Evolutionary conservation across 1,140 invertebrate genomes (phyloP).

Genomic region (Hermetia illucens): DNA sequence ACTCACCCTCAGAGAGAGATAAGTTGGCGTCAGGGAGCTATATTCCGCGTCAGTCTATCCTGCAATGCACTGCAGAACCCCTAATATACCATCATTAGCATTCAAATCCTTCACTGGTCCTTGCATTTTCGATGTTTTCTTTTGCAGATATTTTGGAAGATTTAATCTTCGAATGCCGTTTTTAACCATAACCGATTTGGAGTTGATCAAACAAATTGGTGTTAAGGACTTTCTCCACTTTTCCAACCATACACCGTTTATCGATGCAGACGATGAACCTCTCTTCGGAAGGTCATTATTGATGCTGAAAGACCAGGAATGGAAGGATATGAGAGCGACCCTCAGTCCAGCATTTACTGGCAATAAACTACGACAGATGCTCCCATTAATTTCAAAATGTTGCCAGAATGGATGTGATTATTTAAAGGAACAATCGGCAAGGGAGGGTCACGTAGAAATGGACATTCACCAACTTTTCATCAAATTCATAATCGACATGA

Average conservation of each 20-base stretch:
- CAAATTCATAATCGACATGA: slow-evolving; percentile 34
- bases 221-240: slow-evolving; percentile 27
- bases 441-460: slow-evolving; percentile 14
- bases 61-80: no score
- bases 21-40: no score
- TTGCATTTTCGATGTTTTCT: no score
- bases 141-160: slow-evolving; percentile 13
- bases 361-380: slow-evolving; percentile 33
- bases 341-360: slow-evolving; percentile 35
- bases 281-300: slow-evolving; percentile 25
- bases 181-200: slow-evolving; percentile 19
- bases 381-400: slow-evolving; percentile 19
- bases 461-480: slow-evolving; percentile 33
- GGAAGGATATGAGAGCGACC: slow-evolving; percentile 32
- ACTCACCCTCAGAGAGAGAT: no score
- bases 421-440: slow-evolving; percentile 8
- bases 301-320: slow-evolving; percentile 23
- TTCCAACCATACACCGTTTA: slow-evolving; percentile 23
- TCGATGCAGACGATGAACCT: slow-evolving; percentile 14
- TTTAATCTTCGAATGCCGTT: slow-evolving; percentile 18
- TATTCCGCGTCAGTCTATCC: no score
- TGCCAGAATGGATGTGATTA: slow-evolving; percentile 13
- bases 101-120: no score
- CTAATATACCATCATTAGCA: no score
- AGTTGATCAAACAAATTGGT: no score